These are phyloP conservation scores for Tortrix viridana DNA, from an alignment of 2,888 invertebrate genomes.

Conservation along the genomic window DNA sequence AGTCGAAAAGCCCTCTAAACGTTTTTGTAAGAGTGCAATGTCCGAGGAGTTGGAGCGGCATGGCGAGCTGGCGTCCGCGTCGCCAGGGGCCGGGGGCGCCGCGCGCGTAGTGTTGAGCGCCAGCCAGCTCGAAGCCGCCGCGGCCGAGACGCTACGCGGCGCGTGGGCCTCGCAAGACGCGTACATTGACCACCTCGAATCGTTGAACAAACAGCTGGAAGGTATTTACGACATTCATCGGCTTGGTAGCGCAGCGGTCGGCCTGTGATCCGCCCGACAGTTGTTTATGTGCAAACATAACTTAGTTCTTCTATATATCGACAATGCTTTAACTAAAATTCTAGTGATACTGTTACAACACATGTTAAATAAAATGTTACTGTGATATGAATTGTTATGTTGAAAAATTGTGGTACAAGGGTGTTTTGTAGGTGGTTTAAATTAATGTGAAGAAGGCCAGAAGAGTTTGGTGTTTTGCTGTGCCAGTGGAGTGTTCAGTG, in stretches of 20 bases:
- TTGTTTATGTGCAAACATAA: slow-evolving; percentile 61
- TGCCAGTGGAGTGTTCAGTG: slow-evolving; percentile 72
- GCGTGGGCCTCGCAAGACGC: slow-evolving; percentile 91
- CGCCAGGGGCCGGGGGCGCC: slow-evolving; percentile 77
- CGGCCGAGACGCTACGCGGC: slow-evolving; percentile 86
- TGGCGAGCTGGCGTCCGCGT: slow-evolving; percentile 73
- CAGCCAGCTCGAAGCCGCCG: slow-evolving; percentile 86
- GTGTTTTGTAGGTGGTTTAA: slow-evolving; percentile 77
- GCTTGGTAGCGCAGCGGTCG: slow-evolving; percentile 77
- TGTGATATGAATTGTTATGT: slow-evolving; percentile 74
- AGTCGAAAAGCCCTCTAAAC: slow-evolving; percentile 74
- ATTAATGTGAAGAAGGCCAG: slow-evolving; percentile 60
- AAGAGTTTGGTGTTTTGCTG: slow-evolving; percentile 63
- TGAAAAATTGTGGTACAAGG: slow-evolving; percentile 71
- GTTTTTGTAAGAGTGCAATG: slow-evolving; percentile 79
- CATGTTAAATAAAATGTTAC: slow-evolving; percentile 63
- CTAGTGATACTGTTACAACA: slow-evolving; percentile 74
- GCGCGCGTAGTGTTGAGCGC: slow-evolving; percentile 86
- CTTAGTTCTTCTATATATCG: slow-evolving; percentile 75
- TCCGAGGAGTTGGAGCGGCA: slow-evolving; percentile 80
- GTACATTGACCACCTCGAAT: slow-evolving; percentile 90
- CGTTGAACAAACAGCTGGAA: slow-evolving; percentile 90
- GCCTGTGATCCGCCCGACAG: slow-evolving; percentile 64
- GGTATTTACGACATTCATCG: slow-evolving; percentile 86
- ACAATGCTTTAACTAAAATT: slow-evolving; percentile 83